Conservation (phyloP, 92 coral and sea anemone species). For the Siderastrea radians region DNA sequence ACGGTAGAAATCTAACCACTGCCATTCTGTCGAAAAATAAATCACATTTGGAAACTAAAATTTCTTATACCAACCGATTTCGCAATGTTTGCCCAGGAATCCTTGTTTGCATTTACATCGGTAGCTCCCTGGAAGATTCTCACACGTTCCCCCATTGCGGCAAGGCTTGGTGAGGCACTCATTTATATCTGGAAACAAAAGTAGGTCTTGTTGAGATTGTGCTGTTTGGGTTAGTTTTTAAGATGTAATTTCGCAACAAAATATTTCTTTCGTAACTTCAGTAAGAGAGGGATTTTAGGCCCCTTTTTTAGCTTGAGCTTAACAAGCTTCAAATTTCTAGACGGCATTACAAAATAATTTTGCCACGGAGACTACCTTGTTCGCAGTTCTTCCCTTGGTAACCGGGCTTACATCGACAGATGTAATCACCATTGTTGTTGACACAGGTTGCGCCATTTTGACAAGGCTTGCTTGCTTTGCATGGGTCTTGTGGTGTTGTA, state of each 20-base stretch:
- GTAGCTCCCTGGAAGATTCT: constrained; percentile 71
- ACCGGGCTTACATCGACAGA: constrained; percentile 47
- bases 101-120: constrained; percentile 68
- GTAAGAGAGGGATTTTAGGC: too few relatives aligned
- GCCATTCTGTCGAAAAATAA: too few relatives aligned
- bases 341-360: not conserved
- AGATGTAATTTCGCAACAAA: too few relatives aligned
- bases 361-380: constrained; percentile 19
- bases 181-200: constrained; percentile 50
- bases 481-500: constrained; percentile 9
- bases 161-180: constrained; percentile 73
- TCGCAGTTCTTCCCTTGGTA: constrained; percentile 59
- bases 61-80: constrained; percentile 27
- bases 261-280: too few relatives aligned
- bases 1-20: too few relatives aligned
- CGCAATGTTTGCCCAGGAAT: constrained; percentile 60
- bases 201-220: not conserved
- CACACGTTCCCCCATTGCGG: constrained; percentile 63
- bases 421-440: constrained; percentile 36
- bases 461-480: constrained; percentile 43
- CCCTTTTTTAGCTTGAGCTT: too few relatives aligned
- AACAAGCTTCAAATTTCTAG: too few relatives aligned
- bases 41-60: too few relatives aligned
- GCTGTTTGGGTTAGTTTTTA: too few relatives aligned
- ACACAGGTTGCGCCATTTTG: constrained; percentile 41